Percentiles rank a stretch among this genome's conserved stretches.
phyloP scores from a whole-genome alignment of 2,888 invertebrate genomes.

The Meloe dianella region DNA sequence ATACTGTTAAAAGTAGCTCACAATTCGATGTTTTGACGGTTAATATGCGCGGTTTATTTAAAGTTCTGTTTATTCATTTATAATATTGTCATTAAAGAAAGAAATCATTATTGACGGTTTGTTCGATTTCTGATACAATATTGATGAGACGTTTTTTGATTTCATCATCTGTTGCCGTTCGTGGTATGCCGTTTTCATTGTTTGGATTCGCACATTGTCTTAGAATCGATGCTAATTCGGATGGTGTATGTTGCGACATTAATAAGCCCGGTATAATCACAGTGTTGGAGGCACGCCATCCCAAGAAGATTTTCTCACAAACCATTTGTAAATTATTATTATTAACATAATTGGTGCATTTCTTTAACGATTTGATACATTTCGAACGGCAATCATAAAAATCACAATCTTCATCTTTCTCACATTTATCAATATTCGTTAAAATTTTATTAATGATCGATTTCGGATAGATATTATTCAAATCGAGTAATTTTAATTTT shows the following conservation, averaged over 20 bases:
- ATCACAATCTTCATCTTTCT: conserved; percentile 69
- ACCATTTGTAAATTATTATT: conserved; percentile 74
- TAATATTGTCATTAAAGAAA: conserved; percentile 39
- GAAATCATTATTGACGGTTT: conserved; percentile 52
- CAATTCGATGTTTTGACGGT: not conserved
- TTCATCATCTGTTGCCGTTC: conserved; percentile 60
- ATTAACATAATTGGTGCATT: conserved; percentile 64
- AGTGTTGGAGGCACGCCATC: conserved; percentile 67
- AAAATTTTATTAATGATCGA: conserved; percentile 62
- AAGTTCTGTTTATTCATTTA: not conserved
- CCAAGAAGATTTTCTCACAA: conserved; percentile 70
- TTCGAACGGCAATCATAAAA: conserved; percentile 70
- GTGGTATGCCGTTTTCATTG: conserved; percentile 59
- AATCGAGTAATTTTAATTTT: conserved; percentile 68
- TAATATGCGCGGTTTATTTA: not conserved
- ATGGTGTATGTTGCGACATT: conserved; percentile 66
- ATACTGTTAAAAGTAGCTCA: not conserved
- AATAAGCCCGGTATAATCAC: conserved; percentile 68
- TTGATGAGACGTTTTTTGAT: conserved; percentile 62
- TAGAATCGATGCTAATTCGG: conserved; percentile 64
- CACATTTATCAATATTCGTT: conserved; percentile 59
- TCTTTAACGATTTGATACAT: conserved; percentile 62
- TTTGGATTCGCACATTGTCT: conserved; percentile 67
- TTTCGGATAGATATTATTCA: conserved; percentile 68
- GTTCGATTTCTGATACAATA: conserved; percentile 62